Evolutionary conservation across 2,888 invertebrate species (phyloP).

Genomic region (Ophioninae sp.): DNA sequence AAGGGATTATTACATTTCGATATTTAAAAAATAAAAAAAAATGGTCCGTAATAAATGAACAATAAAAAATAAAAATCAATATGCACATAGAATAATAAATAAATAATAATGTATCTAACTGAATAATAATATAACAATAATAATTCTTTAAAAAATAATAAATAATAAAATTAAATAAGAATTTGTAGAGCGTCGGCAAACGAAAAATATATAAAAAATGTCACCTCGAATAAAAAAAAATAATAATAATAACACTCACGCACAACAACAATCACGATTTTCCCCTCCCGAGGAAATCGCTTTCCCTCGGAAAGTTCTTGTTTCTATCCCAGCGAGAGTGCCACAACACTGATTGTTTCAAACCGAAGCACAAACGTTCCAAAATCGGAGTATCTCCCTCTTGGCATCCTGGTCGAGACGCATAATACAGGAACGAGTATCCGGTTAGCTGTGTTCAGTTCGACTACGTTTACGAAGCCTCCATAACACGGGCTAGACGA

Average conservation of each 20-base stretch:
- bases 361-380: not conserved
- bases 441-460: no score
- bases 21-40: constrained; percentile 16
- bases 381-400: constrained; percentile 4
- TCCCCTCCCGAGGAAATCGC: not conserved
- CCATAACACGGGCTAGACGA: not conserved
- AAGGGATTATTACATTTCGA: no score
- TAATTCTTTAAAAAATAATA: no score
- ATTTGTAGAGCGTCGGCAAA: no score
- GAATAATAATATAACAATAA: no score
- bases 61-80: not conserved
- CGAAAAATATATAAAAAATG: not conserved
- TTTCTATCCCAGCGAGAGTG: not conserved
- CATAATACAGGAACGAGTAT: not conserved
- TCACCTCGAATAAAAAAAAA: not conserved
- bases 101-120: not conserved
- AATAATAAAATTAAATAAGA: not conserved
- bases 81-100: not conserved
- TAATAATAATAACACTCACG: not conserved
- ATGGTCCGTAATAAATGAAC: not conserved
- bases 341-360: not conserved
- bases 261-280: not conserved
- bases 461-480: not conserved
- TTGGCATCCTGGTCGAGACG: not conserved
- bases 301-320: not conserved